A percentile compares a stretch with the other conserved stretches of the same genome.
Conservation (phyloP, 2,797 vertebrate species). For the Enteromius fasciolatus region DNA sequence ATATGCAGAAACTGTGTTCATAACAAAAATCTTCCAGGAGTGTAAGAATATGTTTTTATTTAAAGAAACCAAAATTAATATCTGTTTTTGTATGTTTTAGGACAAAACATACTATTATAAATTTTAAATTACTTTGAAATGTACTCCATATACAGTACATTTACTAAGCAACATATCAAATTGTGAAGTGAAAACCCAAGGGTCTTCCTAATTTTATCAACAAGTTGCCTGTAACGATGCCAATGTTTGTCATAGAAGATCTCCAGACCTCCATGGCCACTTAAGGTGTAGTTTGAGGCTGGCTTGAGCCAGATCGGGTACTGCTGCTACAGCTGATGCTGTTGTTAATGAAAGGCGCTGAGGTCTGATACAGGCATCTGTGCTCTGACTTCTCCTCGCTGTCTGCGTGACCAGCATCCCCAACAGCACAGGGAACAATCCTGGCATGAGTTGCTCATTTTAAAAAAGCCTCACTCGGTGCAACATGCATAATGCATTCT, state of each 20-base stretch:
- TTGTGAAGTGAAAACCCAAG: not conserved
- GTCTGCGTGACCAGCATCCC: slow-evolving; percentile 49
- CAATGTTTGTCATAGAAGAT: slow-evolving; percentile 12
- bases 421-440: slow-evolving; percentile 31
- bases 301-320: slow-evolving; percentile 17
- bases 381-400: slow-evolving; percentile 10
- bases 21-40: not conserved
- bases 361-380: slow-evolving; percentile 44
- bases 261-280: slow-evolving; percentile 4
- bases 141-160: not conserved
- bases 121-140: not conserved
- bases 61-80: not conserved
- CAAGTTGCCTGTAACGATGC: not conserved
- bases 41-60: not conserved
- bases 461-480: slow-evolving; percentile 24
- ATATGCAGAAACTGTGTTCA: no score
- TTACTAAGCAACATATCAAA: not conserved
- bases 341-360: slow-evolving; percentile 42
- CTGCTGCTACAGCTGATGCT: slow-evolving; percentile 27
- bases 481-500: slow-evolving; percentile 44
- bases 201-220: not conserved
- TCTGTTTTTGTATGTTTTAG: not conserved
- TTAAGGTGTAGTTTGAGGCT: slow-evolving; percentile 28
- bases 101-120: not conserved
- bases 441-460: slow-evolving; percentile 26